A percentile compares a stretch with the other conserved stretches of the same genome.
phyloP scores from a whole-genome alignment of 2,797 vertebrate genomes.

The Buphagus erythrorhynchus region DNA sequence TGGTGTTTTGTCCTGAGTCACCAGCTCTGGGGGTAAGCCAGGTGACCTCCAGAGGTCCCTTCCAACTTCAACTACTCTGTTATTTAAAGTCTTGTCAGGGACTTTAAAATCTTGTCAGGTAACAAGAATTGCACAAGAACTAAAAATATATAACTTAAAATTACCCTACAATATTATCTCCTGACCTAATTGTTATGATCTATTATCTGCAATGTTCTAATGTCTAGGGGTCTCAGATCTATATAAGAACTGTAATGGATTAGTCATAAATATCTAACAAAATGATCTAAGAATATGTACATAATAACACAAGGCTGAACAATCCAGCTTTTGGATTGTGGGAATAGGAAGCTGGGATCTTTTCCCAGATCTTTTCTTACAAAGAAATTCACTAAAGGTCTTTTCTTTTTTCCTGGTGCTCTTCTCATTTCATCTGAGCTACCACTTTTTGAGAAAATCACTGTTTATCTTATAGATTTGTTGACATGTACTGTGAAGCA shows the following conservation, averaged over 20 bases:
- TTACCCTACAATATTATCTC: neutral
- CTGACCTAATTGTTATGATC: neutral
- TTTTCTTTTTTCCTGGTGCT: neutral
- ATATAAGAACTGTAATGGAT: neutral
- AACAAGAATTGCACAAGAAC: neutral
- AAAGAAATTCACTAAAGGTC: neutral
- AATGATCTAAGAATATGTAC: neutral
- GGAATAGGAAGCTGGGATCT: neutral
- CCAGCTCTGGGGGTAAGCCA: neutral
- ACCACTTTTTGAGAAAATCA: neutral
- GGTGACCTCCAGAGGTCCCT: neutral
- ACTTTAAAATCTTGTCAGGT: neutral
- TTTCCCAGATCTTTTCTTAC: neutral
- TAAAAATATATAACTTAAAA: neutral
- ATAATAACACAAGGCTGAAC: neutral
- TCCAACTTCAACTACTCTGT: neutral
- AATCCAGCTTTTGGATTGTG: neutral
- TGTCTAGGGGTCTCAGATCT: neutral
- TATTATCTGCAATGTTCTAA: neutral
- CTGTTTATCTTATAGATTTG: neutral
- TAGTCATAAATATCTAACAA: neutral
- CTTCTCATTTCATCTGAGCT: neutral
- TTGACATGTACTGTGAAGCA: neutral
- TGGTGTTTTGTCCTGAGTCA: neutral
- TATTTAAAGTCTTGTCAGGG: neutral